Evolutionary conservation across 2,888 invertebrate genomes (phyloP).

Genomic region (Macrophya annulata): DNA sequence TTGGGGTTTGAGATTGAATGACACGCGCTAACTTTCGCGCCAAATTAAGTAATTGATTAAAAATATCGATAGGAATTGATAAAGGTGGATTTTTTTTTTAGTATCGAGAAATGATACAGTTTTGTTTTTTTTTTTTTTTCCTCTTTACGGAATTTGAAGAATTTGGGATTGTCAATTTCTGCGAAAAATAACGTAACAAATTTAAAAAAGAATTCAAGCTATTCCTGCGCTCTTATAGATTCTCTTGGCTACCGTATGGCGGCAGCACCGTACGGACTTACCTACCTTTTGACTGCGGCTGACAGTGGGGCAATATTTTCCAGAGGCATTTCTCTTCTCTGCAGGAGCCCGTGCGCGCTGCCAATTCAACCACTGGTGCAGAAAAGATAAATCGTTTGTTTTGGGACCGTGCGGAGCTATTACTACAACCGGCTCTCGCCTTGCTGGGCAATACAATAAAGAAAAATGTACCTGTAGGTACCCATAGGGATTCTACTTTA

Average conservation of each 20-base stretch:
- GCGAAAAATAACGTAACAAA: neutral
- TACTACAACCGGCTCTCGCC: conserved; percentile 41
- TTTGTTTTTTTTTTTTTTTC: too few species aligned
- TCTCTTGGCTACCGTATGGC: conserved; percentile 43
- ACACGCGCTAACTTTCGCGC: conserved; percentile 18
- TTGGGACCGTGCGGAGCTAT: conserved; percentile 66
- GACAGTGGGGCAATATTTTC: conserved; percentile 69
- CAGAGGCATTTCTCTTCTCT: conserved; percentile 69
- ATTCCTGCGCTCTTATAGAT: conserved; percentile 42
- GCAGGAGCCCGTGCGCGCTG: conserved; percentile 62
- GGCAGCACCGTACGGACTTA: conserved; percentile 44
- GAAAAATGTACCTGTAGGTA: conserved; percentile 37
- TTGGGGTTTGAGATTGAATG: neutral
- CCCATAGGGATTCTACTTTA: neutral
- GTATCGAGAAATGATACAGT: neutral
- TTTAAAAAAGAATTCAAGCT: conserved; percentile 30
- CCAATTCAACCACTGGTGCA: conserved; percentile 72
- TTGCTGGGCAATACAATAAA: conserved; percentile 47
- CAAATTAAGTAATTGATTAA: neutral
- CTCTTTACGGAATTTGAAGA: neutral
- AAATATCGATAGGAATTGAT: neutral
- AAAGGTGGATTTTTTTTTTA: too few species aligned
- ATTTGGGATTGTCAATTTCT: neutral
- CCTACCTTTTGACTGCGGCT: conserved; percentile 52
- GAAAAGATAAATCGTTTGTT: conserved; percentile 77